These are phyloP conservation scores for Osedax fenrisi DNA, from an alignment of 2,888 invertebrate genomes.

Conservation along the genomic window DNA sequence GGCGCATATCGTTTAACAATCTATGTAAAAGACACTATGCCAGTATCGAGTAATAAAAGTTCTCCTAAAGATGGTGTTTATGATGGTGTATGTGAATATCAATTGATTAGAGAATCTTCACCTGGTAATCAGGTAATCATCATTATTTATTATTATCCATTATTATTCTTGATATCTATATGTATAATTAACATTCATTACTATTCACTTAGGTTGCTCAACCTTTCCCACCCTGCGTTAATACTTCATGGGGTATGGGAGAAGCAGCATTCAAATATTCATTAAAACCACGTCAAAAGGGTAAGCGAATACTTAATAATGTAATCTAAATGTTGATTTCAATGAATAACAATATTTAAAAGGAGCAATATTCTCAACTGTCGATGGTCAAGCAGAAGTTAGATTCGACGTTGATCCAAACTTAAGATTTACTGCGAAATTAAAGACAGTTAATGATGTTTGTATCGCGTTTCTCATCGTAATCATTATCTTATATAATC, in stretches of 20 bases:
- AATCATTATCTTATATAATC: not conserved
- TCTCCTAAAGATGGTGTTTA: slow-evolving; percentile 48
- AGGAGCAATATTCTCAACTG: slow-evolving; percentile 45
- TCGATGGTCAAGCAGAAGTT: slow-evolving; percentile 47
- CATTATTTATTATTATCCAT: too few relatives aligned
- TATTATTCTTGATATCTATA: too few relatives aligned
- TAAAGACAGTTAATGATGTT: slow-evolving; percentile 39
- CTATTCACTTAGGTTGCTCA: slow-evolving; percentile 33
- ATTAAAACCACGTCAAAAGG: slow-evolving; percentile 44
- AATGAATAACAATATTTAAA: not conserved
- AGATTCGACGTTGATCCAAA: slow-evolving; percentile 43
- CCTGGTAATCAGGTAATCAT: slow-evolving; percentile 36
- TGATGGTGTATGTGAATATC: slow-evolving; percentile 50
- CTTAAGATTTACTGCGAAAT: slow-evolving; percentile 49
- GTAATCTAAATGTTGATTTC: too few relatives aligned
- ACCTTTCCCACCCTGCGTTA: slow-evolving; percentile 50
- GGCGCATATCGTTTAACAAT: slow-evolving; percentile 49
- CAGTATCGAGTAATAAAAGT: slow-evolving; percentile 35
- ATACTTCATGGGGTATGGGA: slow-evolving; percentile 49
- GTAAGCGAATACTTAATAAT: too few relatives aligned
- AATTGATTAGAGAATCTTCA: slow-evolving; percentile 44
- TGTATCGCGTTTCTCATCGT: not conserved
- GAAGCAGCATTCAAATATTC: slow-evolving; percentile 45
- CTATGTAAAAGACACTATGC: slow-evolving; percentile 49
- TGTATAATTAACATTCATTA: too few relatives aligned